Base-by-base conservation (phyloP, 2,113 vertebrate species). In the Mirounga angustirostris region DNA sequence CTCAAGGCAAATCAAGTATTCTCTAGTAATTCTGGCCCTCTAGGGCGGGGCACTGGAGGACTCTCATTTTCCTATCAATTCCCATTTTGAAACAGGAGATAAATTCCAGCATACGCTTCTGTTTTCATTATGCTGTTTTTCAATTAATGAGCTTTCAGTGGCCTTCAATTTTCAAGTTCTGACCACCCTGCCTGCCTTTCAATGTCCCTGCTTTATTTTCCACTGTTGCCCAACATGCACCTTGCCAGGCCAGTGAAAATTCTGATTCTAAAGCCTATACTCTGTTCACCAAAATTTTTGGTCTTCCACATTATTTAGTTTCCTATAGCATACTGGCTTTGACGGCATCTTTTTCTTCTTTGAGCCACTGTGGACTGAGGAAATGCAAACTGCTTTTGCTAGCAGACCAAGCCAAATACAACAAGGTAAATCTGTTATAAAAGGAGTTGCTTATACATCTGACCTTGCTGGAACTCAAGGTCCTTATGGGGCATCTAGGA, bases 361-460 rank as follows among this genome's bases (percentile, higher is more conserved):
- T 91, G 81, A 91, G 40, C 93, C 82, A 52, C 65, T 46, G 21
- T 46, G 67, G 71, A 67, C n/a, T 83, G 90, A 95, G 95, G 95
- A 96, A 96, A 80, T 36, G 10, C 78, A 95, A 96, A 87, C 46
- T 30, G 89, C 74, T 90, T 90, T 46, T 33, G 33, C 33, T 86
- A 43, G 76, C 30, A 52, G 26, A 87, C 56, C 79, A 96, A 89
- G 65, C 26, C 89, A 96, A 94, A 94, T 71, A 89, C 67, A 93
- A 65, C 89, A 74, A 94, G 63, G 83, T 89, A 56, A 93, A 93
- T 80, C 83, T 93, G 40, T 26, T 24, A 81, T 5, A 90, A 80
- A 85, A 96, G 81, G 43, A 79, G n/a, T 40, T 24, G 65, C 74
- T 96, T 50, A n/a, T n/a, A 89, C 5, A 26, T 40, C 8, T n/a